phyloP scores from a whole-genome alignment of 2,797 vertebrate genomes.

The Coluber constrictor region DNA sequence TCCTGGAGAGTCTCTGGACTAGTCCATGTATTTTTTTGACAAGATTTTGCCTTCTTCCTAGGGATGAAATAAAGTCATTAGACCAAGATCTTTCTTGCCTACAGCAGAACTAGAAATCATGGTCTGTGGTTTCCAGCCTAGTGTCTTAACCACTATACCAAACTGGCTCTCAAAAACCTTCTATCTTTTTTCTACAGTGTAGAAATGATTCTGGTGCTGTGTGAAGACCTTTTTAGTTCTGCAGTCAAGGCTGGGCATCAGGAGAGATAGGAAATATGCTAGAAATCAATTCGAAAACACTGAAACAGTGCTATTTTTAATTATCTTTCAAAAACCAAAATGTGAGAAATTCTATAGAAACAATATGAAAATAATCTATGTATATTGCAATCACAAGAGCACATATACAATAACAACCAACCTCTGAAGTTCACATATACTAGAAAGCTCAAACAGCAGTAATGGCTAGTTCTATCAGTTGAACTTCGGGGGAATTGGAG shows the following conservation, averaged over 20 bases:
- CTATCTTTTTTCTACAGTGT: background rate
- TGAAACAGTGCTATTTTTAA: background rate
- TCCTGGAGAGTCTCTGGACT: background rate
- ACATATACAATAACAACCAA: background rate
- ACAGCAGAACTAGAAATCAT: background rate
- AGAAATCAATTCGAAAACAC: background rate
- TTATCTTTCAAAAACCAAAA: background rate
- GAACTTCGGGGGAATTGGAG: background rate
- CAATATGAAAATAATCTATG: background rate
- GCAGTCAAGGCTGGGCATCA: background rate
- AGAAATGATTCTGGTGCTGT: background rate
- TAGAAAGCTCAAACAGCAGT: background rate
- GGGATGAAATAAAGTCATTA: background rate
- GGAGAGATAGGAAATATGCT: background rate
- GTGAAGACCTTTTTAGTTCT: background rate
- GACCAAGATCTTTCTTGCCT: background rate
- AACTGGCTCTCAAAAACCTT: background rate
- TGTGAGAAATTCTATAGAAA: background rate
- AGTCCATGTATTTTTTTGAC: background rate
- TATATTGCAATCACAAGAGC: background rate
- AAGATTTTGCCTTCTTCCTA: background rate
- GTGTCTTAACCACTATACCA: background rate
- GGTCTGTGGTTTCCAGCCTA: background rate
- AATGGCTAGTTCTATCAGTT: background rate
- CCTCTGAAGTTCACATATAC: background rate